A percentile compares a stretch with the other conserved stretches of the same genome.
Conservation (phyloP, 1,140 invertebrate genomes). For the Episyrphus balteatus region DNA sequence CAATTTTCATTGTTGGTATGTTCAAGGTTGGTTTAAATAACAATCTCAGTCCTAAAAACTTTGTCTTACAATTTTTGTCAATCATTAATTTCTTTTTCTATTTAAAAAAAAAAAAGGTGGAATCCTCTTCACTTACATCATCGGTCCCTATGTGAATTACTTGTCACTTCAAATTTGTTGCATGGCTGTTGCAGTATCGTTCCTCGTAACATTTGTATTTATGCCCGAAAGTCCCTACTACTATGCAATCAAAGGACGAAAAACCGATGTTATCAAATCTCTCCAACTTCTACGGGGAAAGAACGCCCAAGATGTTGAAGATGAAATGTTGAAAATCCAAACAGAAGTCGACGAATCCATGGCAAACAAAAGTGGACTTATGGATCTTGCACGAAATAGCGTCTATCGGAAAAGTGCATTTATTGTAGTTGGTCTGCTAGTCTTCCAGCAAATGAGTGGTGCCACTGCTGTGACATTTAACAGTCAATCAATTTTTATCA, state of each 20-base stretch:
- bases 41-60: not conserved
- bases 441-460: conserved; percentile 68
- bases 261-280: conserved; percentile 47
- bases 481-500: conserved; percentile 57
- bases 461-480: conserved; percentile 79
- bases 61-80: too few species aligned
- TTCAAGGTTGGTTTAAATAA: not conserved
- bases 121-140: conserved; percentile 55
- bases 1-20: conserved; percentile 42
- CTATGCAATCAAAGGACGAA: conserved; percentile 46
- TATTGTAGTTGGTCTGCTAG: conserved; percentile 56
- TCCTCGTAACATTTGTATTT: conserved; percentile 55
- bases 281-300: conserved; percentile 55
- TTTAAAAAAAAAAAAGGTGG: conserved; percentile 55
- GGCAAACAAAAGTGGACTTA: conserved; percentile 39
- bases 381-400: conserved; percentile 46
- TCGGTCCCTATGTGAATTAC: conserved; percentile 56
- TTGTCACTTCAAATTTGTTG: conserved; percentile 48
- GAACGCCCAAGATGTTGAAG: conserved; percentile 43
- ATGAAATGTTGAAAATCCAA: conserved; percentile 47
- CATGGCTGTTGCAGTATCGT: conserved; percentile 47
- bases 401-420: conserved; percentile 52
- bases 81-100: not conserved
- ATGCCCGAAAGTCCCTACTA: conserved; percentile 77
- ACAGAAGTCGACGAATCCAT: conserved; percentile 42